Base-by-base conservation (phyloP, 2,113 vertebrate genomes). In the Formicarius rufipectus region DNA sequence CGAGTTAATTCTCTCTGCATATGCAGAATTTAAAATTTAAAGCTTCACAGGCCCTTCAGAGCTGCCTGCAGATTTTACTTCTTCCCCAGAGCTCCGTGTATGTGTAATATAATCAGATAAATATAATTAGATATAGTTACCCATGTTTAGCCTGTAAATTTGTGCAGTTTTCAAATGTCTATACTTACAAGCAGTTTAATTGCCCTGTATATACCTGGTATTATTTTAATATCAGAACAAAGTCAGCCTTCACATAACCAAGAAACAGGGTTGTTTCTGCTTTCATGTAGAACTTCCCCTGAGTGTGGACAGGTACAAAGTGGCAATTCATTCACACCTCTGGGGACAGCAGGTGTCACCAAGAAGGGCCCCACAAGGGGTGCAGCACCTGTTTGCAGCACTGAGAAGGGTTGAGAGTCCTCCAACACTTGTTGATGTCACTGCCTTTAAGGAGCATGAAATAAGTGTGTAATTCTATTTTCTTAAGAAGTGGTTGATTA, bases 341-440 rank as follows among this genome's bases (percentile, higher is more conserved):
- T n/a, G n/a, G n/a, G 45, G 44, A 42, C 33, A 31, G 4, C 8
- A 50, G 39, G 4, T 47, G 19, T 74, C 20, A 47, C 82, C 23
- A 16, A n/a, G 55, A 81, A 23, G 21, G 27, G 33, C 1, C 15
- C 44, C 16, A 24, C n/a, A 73, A 59, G 18, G 23, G 33, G 14
- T 35, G 5, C 58, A 10, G 3, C 49, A 9, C 47, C 7, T 19
- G 10, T 42, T 74, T 77, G 37, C 74, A 82, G 37, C 31, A 25
- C 2, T 75, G 28, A 20, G 30, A 66, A 33, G 14, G 27, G 17
- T 20, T 73, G 30, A 77, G 33, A 77, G 33, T 78, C 49, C 10
- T 39, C 24, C 60, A 13, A 50, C 2, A 3, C 8, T 63, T 1
- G 0, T 21, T 49, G 37, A 16, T 44, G 16, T 53, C 69, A 13